Base-by-base conservation (phyloP, 2,113 vertebrate genomes). In the Ceuthmochares aereus region DNA sequence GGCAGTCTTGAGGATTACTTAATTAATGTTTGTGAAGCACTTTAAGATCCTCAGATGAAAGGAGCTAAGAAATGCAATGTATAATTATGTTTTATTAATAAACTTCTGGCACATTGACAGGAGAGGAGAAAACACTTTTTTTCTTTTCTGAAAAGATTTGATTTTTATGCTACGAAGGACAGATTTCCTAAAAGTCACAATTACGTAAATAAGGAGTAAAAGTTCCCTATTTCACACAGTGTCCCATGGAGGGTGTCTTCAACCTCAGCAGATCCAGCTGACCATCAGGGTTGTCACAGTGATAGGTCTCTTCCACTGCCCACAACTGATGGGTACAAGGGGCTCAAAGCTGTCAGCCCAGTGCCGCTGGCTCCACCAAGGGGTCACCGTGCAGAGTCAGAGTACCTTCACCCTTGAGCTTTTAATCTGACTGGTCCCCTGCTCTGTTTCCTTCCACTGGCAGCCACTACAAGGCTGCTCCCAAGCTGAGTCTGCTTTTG, bases 21-120 rank as follows among this genome's bases (percentile, higher is more conserved):
- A 96, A 97, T 92, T 94, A 95, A 77, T 69, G 86, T 94, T 94
- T 96, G 69, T 84, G 86, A 90, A 81, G 73, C 45, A 68, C 92
- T 94, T 91, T 47, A 60, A 93, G 88, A 94, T 95, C 40, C 40
- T 87, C 80, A 81, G 88, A 96, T 96, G 86, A 94, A 96, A 97
- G 92, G 40, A 92, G 73, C 58, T 73, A 73, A 68, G 92, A 92
- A 92, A 70, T 1, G 1, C 45, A 66, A 45, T 23, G 16, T 90
- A 78, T 95, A 94, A 96, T 96, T 93, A 84, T 89, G 86, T 68
- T 95, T 96, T 97, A 95, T 96, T 97, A 97, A 96, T 95, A 96
- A 95, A 90, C 68, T 92, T 68, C 86, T 94, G 82, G 83, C 92
- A 95, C 69, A 45, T 42, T 95, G 85, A 95, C 77, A 78, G 73